Percentiles rank a stretch among this genome's conserved stretches.
phyloP scores from a whole-genome alignment of 2,888 invertebrate species.

The Nymphalis c-album region DNA sequence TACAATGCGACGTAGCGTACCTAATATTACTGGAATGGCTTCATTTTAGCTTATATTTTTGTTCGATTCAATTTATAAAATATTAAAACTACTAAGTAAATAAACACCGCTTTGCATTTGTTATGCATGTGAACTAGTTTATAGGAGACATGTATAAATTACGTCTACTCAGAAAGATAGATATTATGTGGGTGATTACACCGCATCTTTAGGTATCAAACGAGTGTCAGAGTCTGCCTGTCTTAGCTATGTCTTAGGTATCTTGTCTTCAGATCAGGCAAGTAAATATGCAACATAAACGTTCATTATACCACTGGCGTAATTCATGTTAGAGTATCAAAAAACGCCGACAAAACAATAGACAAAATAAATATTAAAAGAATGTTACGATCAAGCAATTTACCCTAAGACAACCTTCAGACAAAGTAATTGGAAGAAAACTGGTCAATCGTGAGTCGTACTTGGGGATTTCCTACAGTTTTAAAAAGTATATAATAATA shows the following conservation, averaged over 20 bases:
- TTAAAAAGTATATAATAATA: too few relatives aligned
- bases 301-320: neutral
- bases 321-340: neutral
- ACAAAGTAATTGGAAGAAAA: too few relatives aligned
- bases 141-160: constrained; percentile 67
- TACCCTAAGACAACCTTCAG: too few relatives aligned
- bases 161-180: constrained; percentile 25
- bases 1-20: constrained; percentile 60
- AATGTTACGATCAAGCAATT: too few relatives aligned
- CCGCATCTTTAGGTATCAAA: neutral
- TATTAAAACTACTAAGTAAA: constrained; percentile 53
- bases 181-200: constrained; percentile 10
- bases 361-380: neutral
- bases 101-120: constrained; percentile 79
- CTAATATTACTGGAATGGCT: constrained; percentile 77
- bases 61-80: constrained; percentile 57
- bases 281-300: neutral
- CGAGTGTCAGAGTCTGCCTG: constrained; percentile 24
- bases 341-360: neutral
- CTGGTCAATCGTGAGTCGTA: too few relatives aligned
- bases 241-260: constrained; percentile 18
- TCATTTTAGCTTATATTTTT: constrained; percentile 69
- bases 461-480: too few relatives aligned
- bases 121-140: constrained; percentile 77
- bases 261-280: constrained; percentile 10